phyloP scores from a whole-genome alignment of 1,140 invertebrate genomes.

The Drosophila setifemur region DNA sequence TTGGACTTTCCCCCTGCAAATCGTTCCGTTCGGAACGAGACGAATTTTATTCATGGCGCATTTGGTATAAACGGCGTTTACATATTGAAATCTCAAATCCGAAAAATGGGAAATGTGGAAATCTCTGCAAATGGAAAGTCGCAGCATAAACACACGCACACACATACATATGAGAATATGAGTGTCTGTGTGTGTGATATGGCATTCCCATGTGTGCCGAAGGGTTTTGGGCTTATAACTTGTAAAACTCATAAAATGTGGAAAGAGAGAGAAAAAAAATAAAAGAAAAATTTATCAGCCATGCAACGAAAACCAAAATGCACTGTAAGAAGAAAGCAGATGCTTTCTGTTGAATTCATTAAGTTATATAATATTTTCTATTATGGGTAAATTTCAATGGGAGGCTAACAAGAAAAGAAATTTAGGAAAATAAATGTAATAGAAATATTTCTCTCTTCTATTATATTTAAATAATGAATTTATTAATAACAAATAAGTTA shows the following conservation, averaged over 20 bases:
- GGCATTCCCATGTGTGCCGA: conserved; percentile 64
- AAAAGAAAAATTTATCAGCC: conserved; percentile 2
- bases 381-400: too few relatives aligned
- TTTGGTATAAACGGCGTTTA: conserved; percentile 57
- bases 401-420: too few relatives aligned
- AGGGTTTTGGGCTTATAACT: conserved; percentile 70
- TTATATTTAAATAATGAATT: too few relatives aligned
- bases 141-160: conserved; percentile 35
- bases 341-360: neutral
- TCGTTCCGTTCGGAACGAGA: conserved; percentile 52
- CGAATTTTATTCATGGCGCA: conserved; percentile 70
- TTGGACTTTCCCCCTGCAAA: conserved; percentile 25
- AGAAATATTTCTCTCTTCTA: too few relatives aligned
- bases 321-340: conserved; percentile 4
- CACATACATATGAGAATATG: neutral
- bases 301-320: conserved; percentile 26
- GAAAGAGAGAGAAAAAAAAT: neutral
- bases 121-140: conserved; percentile 76
- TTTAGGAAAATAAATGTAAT: too few relatives aligned
- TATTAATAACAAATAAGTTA: too few relatives aligned
- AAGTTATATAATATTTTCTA: conserved; percentile 1
- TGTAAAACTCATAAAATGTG: conserved; percentile 35
- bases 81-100: conserved; percentile 68
- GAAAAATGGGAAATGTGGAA: conserved; percentile 71
- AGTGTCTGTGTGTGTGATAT: too few relatives aligned